Percentiles rank a stretch among this genome's conserved stretches.
phyloP scores from a whole-genome alignment of 2,888 invertebrate genomes.

The Metalampra italica region DNA sequence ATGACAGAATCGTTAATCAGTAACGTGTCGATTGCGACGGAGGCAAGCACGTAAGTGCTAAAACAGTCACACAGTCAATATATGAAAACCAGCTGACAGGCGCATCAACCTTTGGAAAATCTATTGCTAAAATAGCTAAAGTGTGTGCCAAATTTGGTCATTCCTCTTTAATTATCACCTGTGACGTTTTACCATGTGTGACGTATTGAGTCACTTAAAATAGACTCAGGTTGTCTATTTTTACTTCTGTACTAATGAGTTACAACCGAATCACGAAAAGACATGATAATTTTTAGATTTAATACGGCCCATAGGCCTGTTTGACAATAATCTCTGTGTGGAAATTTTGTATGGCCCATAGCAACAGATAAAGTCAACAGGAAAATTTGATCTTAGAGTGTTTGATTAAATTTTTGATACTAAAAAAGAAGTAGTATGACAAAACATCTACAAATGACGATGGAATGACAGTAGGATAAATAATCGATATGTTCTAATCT shows the following conservation, averaged over 20 bases:
- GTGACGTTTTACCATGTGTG: constrained; percentile 7
- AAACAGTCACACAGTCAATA: neutral
- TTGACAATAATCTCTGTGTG: neutral
- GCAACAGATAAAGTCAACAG: too few species aligned
- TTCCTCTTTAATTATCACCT: constrained; percentile 10
- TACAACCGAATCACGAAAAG: constrained; percentile 18
- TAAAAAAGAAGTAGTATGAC: too few species aligned
- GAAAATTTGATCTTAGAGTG: too few species aligned
- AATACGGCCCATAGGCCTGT: constrained; percentile 6
- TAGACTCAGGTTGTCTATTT: constrained; percentile 30
- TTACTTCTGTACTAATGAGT: constrained; percentile 26
- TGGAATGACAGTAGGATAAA: neutral
- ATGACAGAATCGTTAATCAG: too few species aligned
- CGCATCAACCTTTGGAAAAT: neutral
- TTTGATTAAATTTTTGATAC: too few species aligned
- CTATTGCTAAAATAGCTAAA: neutral
- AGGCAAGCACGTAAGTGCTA: too few species aligned
- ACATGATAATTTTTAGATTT: constrained; percentile 23
- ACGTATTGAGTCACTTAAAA: constrained; percentile 22
- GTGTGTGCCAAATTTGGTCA: constrained; percentile 20
- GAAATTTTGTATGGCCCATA: neutral
- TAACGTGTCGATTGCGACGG: too few species aligned
- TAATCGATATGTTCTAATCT: constrained; percentile 49
- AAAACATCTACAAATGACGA: neutral
- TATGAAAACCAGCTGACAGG: neutral